A percentile compares a stretch with the other conserved stretches of the same genome.
Conservation (phyloP, 2,888 invertebrate genomes). For the Lypha dubia region DNA sequence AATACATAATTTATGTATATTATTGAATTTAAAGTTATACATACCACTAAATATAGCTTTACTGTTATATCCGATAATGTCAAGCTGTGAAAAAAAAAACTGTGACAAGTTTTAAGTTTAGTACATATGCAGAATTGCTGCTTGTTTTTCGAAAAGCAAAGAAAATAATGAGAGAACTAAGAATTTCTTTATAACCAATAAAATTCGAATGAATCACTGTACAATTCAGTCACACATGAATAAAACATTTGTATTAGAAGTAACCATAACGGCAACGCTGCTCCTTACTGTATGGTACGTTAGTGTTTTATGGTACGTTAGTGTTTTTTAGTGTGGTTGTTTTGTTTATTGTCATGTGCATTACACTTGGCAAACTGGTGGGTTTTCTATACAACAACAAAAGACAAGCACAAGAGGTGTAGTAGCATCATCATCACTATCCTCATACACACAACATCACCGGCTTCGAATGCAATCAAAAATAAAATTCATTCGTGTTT, state of each 20-base stretch:
- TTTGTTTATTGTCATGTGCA: slow-evolving; percentile 70
- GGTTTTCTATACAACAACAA: slow-evolving; percentile 55
- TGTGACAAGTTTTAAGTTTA: too few species aligned
- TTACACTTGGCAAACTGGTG: slow-evolving; percentile 70
- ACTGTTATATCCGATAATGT: too few species aligned
- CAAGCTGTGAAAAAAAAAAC: too few species aligned
- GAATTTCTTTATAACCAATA: too few species aligned
- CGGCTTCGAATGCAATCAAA: slow-evolving; percentile 66
- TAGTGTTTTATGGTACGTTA: slow-evolving; percentile 17
- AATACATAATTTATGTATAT: too few species aligned
- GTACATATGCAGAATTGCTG: too few species aligned
- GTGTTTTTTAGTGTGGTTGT: slow-evolving; percentile 51
- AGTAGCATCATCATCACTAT: slow-evolving; percentile 30
- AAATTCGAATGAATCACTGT: too few species aligned
- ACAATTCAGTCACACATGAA: too few species aligned
- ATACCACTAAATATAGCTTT: too few species aligned
- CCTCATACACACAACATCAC: slow-evolving; percentile 45
- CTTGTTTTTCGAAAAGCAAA: too few species aligned
- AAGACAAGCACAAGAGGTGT: slow-evolving; percentile 17
- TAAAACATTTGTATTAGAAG: neutral
- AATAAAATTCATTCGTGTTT: slow-evolving; percentile 76
- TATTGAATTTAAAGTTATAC: too few species aligned
- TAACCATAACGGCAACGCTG: slow-evolving; percentile 7
- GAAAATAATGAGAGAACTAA: too few species aligned
- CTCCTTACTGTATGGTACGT: slow-evolving; percentile 1